phyloP scores from a whole-genome alignment of 2,888 invertebrate genomes.

The Rhogogaster chlorosoma region DNA sequence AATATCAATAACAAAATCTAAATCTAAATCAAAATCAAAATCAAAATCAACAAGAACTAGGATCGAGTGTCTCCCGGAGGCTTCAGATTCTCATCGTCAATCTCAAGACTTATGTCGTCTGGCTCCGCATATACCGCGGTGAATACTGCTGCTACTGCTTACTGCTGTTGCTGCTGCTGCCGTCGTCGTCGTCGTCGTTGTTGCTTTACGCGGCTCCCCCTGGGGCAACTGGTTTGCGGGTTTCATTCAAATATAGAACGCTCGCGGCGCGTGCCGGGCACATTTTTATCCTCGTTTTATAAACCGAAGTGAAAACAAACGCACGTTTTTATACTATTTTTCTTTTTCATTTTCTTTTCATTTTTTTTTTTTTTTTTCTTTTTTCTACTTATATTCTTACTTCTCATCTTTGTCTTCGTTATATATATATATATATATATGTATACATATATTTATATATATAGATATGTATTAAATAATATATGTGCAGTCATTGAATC shows the following conservation, averaged over 20 bases:
- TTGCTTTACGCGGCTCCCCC: not conserved
- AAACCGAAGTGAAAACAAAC: not conserved
- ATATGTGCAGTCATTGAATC: too few species aligned
- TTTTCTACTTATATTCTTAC: not conserved
- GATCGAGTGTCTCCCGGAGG: not conserved
- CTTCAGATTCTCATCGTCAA: not conserved
- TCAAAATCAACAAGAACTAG: not conserved
- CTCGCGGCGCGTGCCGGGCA: slow-evolving; percentile 69
- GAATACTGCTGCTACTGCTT: not conserved
- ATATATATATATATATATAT: too few species aligned
- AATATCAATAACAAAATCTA: not conserved
- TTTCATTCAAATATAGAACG: slow-evolving; percentile 74
- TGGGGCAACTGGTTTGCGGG: slow-evolving; percentile 60
- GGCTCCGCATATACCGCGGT: not conserved
- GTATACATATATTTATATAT: too few species aligned
- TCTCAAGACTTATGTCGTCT: not conserved
- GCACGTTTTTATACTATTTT: not conserved
- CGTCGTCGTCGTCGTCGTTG: not conserved
- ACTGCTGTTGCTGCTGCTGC: not conserved
- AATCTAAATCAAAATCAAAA: not conserved
- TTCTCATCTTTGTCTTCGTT: not conserved
- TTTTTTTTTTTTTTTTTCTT: not conserved
- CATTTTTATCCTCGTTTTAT: slow-evolving; percentile 68
- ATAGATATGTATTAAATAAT: too few species aligned
- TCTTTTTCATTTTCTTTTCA: not conserved